Base-by-base conservation (phyloP, 2,888 invertebrate species). In the Trisateles emortualis region DNA sequence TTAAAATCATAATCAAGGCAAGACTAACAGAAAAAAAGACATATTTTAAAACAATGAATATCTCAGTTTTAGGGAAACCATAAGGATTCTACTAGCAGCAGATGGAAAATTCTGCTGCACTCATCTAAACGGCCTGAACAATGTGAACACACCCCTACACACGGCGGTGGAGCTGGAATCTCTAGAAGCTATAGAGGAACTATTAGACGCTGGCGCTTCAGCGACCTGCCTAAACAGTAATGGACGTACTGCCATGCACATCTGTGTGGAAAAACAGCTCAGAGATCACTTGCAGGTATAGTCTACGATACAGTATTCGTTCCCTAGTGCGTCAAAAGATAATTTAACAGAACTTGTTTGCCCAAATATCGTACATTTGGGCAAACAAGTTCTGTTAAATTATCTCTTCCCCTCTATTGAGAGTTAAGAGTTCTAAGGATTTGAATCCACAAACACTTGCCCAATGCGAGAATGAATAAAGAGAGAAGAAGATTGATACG, bases 151-250 rank as follows among this genome's bases (percentile, higher is more conserved):
- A 14, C 63, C 68, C 0, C 41, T 76, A 0, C 77, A 76, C 16
- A 75, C 65, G n/a, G 76, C 77, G 0, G 76, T 76, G 3, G 72
- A 72, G n/a, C 40, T 77, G 6, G 64, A 54, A 4, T 64, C 63
- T 9, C 44, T 65, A 0, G 63, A 56, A 2, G 63, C 53, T 0
- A 62, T 69, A 0, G 48, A 54, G 13, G 50, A 55, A 3, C 39
- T 76, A 4, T 44, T 76, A 0, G 30, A 51, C 0, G 56, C 51
- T 10, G 77, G 72, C 0, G 64, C 60, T 0, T 68, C 63, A 2
- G 42, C 58, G 0, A 50, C 46, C 0, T 13, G 40, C 0, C 54
- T 64, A 16, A 68, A 71, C 36, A 47, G 46, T 10, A 47, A 62
- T 0, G 77, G 77, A 1, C 42, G 59, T 0, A 75, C 74, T 3